Conservation (phyloP, 1,140 invertebrate species). For the Steinernema feltiae region DNA sequence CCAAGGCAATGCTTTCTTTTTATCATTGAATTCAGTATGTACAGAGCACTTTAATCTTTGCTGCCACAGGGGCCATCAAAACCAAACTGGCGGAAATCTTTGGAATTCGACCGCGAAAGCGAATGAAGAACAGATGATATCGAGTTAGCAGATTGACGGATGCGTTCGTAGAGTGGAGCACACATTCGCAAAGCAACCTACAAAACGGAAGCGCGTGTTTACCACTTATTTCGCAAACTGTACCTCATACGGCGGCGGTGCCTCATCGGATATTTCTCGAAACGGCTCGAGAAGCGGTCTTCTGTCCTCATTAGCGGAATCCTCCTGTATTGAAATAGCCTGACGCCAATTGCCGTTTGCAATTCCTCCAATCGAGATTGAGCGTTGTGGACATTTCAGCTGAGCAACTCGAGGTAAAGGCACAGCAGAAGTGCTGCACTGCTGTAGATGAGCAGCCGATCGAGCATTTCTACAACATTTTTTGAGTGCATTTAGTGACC, state of each 20-base stretch:
- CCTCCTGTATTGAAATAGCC: slow-evolving; percentile 14
- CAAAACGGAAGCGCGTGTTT: slow-evolving; percentile 13
- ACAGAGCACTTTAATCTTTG: not conserved
- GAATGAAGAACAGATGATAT: slow-evolving; percentile 48
- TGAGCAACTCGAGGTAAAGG: slow-evolving; percentile 29
- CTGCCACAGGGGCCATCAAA: slow-evolving; percentile 15
- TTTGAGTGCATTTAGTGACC: slow-evolving; percentile 1
- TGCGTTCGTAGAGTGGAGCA: slow-evolving; percentile 51
- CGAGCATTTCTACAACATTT: slow-evolving; percentile 22
- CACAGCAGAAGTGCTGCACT: slow-evolving; percentile 30
- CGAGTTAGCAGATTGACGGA: slow-evolving; percentile 51
- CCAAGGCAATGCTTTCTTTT: too few species aligned
- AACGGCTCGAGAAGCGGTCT: slow-evolving; percentile 19
- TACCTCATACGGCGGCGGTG: slow-evolving; percentile 56
- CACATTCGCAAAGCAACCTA: slow-evolving; percentile 53
- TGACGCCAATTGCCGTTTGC: slow-evolving; percentile 17
- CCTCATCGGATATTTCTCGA: slow-evolving; percentile 38
- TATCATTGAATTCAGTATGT: not conserved
- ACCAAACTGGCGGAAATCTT: slow-evolving; percentile 33
- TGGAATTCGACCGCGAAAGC: slow-evolving; percentile 45
- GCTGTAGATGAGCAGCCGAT: slow-evolving; percentile 23
- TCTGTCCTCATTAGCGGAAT: slow-evolving; percentile 18
- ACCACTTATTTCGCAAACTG: not conserved
- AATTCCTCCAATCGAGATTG: slow-evolving; percentile 43
- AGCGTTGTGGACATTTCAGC: slow-evolving; percentile 32